Conservation (phyloP, 2,888 invertebrate genomes). For the Sycophila texana region DNA sequence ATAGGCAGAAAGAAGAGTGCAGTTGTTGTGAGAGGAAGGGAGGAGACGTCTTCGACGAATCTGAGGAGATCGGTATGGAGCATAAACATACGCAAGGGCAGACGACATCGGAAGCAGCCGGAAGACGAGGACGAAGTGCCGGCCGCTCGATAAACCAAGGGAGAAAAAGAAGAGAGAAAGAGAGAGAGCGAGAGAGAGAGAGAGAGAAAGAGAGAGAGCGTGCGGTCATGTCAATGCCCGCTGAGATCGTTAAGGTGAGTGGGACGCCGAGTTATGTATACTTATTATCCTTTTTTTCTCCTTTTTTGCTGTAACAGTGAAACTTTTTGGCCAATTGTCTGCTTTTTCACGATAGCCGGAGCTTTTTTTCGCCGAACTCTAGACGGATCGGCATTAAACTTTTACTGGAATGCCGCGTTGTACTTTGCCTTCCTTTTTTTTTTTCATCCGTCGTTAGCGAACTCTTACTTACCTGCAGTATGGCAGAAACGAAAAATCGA, state of each 20-base stretch:
- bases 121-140: conserved; percentile 43
- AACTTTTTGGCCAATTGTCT: conserved; percentile 32
- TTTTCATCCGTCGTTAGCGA: no score
- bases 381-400: no score
- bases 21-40: conserved; percentile 67
- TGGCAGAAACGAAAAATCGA: no score
- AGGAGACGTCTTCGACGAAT: conserved; percentile 72
- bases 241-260: conserved; percentile 59
- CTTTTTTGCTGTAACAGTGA: not conserved
- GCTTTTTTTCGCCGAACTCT: not conserved
- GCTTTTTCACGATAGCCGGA: no score
- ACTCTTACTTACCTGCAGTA: no score
- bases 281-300: conserved; percentile 38
- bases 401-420: no score
- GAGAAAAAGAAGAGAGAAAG: conserved; percentile 19
- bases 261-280: conserved; percentile 54
- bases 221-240: conserved; percentile 58
- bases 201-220: conserved; percentile 31
- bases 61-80: conserved; percentile 72
- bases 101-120: conserved; percentile 63
- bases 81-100: conserved; percentile 74
- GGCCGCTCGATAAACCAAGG: conserved; percentile 48
- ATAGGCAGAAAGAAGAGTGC: conserved; percentile 22
- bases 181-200: conserved; percentile 39
- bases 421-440: no score